Evolutionary conservation across 2,797 vertebrate genomes (phyloP).

Genomic region (Anomalospiza imberbis): DNA sequence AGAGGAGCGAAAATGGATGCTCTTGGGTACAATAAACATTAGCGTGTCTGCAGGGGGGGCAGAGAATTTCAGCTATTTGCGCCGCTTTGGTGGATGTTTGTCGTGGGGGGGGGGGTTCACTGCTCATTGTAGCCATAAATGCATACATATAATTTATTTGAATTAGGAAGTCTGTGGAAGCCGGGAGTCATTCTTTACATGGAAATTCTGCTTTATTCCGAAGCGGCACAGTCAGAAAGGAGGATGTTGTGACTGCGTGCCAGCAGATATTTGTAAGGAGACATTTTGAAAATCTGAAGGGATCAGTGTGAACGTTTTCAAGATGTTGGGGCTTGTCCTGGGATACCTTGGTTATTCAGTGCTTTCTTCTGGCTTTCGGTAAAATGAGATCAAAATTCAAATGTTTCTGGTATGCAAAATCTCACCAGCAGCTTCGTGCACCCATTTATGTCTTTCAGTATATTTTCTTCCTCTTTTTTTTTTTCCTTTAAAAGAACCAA

Average conservation of each 20-base stretch:
- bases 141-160: neutral
- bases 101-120: neutral
- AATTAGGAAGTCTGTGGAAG: neutral
- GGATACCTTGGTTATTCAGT: neutral
- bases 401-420: neutral
- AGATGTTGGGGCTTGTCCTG: conserved; percentile 1
- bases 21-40: conserved; percentile 44
- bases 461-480: neutral
- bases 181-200: neutral
- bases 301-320: neutral
- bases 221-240: neutral
- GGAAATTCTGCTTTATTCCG: neutral
- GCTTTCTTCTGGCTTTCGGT: neutral
- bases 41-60: neutral
- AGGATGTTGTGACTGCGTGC: neutral
- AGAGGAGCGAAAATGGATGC: conserved; percentile 46
- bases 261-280: conserved; percentile 27
- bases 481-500: too few relatives aligned
- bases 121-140: neutral
- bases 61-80: neutral
- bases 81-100: neutral
- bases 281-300: conserved; percentile 36
- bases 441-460: neutral
- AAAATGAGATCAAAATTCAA: neutral
- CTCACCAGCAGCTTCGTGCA: neutral